These are phyloP conservation scores for Ophthalmolycus amberensis DNA, from an alignment of 2,113 vertebrate species.

Conservation along the genomic window DNA sequence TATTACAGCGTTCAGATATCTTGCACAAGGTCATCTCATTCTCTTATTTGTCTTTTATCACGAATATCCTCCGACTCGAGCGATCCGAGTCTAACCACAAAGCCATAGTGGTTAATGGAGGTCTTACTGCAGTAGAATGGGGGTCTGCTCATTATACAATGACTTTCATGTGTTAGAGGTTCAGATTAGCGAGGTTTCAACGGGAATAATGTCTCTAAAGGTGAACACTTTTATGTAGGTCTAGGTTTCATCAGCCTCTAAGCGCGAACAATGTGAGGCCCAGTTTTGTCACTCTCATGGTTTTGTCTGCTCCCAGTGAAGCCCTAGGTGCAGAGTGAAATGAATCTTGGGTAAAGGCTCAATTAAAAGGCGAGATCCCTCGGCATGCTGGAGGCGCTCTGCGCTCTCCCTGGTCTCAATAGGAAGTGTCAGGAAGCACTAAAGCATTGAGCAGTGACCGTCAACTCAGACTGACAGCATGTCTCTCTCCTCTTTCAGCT, in stretches of 20 bases:
- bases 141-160: conserved; percentile 38
- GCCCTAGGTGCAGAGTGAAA: conserved; percentile 68
- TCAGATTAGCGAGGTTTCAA: conserved; percentile 53
- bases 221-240: conserved; percentile 53
- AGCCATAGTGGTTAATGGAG: conserved; percentile 53
- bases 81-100: conserved; percentile 15
- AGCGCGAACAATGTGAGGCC: conserved; percentile 47
- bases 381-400: conserved; percentile 62
- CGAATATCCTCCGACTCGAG: conserved; percentile 36
- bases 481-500: conserved; percentile 80
- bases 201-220: conserved; percentile 57
- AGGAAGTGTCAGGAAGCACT: conserved; percentile 74
- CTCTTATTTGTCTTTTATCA: conserved; percentile 47
- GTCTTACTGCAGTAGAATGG: no score
- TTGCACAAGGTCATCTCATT: conserved; percentile 37
- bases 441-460: conserved; percentile 74
- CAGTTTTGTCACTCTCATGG: conserved; percentile 59
- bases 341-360: conserved; percentile 77
- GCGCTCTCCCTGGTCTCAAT: conserved; percentile 61
- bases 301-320: conserved; percentile 63
- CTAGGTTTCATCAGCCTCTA: conserved; percentile 51
- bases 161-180: conserved; percentile 53
- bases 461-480: conserved; percentile 80
- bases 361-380: conserved; percentile 74
- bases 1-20: neutral